Percentiles rank a stretch among this genome's conserved stretches.
phyloP scores from a whole-genome alignment of 2,888 invertebrate species.

The Cynaeus angustus region DNA sequence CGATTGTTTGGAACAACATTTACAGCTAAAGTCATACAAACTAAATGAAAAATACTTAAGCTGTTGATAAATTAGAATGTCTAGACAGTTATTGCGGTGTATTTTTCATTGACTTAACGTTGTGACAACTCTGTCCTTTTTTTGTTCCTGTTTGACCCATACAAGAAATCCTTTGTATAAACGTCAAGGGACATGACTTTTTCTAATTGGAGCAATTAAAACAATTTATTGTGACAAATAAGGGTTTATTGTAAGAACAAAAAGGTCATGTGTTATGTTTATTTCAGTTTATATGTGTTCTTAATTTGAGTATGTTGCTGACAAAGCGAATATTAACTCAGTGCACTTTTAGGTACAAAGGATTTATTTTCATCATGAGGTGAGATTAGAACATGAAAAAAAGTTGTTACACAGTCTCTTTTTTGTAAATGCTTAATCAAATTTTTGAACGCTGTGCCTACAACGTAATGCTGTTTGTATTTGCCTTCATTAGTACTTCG shows the following conservation, averaged over 20 bases:
- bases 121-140: constrained; percentile 2
- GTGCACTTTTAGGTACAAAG: too few relatives aligned
- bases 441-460: too few relatives aligned
- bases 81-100: constrained; percentile 11
- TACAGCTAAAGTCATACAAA: background rate
- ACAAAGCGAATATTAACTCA: too few relatives aligned
- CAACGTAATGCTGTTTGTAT: too few relatives aligned
- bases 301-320: too few relatives aligned
- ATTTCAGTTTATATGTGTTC: too few relatives aligned
- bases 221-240: constrained; percentile 1
- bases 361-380: too few relatives aligned
- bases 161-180: background rate
- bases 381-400: too few relatives aligned
- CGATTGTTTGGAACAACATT: constrained; percentile 20
- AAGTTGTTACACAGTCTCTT: too few relatives aligned
- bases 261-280: too few relatives aligned
- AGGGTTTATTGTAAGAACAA: background rate
- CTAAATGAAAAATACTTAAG: constrained; percentile 11
- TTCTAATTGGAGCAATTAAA: constrained; percentile 6
- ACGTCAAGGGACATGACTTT: background rate
- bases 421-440: too few relatives aligned
- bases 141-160: background rate
- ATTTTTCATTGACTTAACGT: constrained; percentile 18
- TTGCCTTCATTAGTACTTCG: too few relatives aligned
- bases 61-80: constrained; percentile 11